Base-by-base conservation (phyloP, 2,113 vertebrate genomes). In the Hydrochoerus hydrochaeris region DNA sequence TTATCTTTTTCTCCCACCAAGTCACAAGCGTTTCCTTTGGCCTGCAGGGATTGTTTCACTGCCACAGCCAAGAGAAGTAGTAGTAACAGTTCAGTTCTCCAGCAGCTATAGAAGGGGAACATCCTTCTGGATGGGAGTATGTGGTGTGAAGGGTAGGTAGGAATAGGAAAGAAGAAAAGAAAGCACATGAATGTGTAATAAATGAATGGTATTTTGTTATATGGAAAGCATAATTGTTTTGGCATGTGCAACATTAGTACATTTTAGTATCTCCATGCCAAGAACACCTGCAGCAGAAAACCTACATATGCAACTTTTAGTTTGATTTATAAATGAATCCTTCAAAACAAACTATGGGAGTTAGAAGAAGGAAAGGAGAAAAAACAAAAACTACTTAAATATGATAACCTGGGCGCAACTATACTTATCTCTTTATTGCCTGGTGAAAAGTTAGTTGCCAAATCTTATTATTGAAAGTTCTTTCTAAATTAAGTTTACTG, bases 11-110 rank as follows among this genome's bases (percentile, higher is more conserved):
- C 98, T 65, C 98, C 99, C 3, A 98, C 38, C 80, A 99, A 96
- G 86, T 99, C 98, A 0, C 99, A 99, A 19, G 69, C 97, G 85
- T 98, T 98, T 88, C 98, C 98, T 94, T 98, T 96, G 0, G 32
- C 7, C 49, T 97, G 96, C 97, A 95, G 95, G 57, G 97, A 95
- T 80, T 67, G 98, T 89, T 49, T 78, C 0, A 19, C 85, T 8
- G 65, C 35, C 0, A 91, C 32, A 35, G 91, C 97, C 35, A 98
- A 89, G 67, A 97, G 96, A 30, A 98, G 11, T 2, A 98, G 88
- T 58, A 97, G 49, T 0, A 98, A 73, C 49, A 98, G 91, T 63
- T 96, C 44, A 22, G 96, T 96, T 83, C 96, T 97, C 87, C 96
- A 94, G 90, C 54, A 92, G 94, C 95, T 91, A 62, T 14, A 77